Percentiles rank a stretch among this genome's conserved stretches.
Evolutionary conservation across 2,888 invertebrate species (phyloP).

Genomic region (Lampropteryx suffumata): DNA sequence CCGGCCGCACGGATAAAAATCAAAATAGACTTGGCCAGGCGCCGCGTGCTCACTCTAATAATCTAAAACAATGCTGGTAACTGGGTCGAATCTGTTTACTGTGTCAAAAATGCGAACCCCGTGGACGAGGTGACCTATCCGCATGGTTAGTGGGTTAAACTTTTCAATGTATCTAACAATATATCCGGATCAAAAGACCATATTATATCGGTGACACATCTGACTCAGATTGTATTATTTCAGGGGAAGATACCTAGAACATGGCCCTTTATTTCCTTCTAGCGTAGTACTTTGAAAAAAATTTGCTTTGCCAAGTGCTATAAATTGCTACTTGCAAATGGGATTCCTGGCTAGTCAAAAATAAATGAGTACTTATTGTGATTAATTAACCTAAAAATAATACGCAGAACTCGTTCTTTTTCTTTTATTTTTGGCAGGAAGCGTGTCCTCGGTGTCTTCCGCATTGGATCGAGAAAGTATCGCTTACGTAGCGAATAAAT

Average conservation of each 20-base stretch:
- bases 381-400: constrained; percentile 33
- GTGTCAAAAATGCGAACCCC: constrained; percentile 64
- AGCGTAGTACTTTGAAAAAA: no score
- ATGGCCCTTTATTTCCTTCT: no score
- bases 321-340: no score
- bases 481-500: constrained; percentile 31
- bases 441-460: constrained; percentile 43
- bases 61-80: constrained; percentile 72
- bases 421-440: constrained; percentile 43
- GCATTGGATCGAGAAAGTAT: constrained; percentile 45
- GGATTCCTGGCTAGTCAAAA: no score
- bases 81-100: constrained; percentile 75
- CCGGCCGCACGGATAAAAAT: constrained; percentile 69
- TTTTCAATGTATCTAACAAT: background rate
- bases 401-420: constrained; percentile 38
- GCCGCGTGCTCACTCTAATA: constrained; percentile 59
- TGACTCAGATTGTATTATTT: no score
- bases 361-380: no score
- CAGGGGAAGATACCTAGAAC: no score
- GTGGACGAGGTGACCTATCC: constrained; percentile 18
- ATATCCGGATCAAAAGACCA: background rate
- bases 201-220: background rate
- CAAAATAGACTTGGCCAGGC: constrained; percentile 78
- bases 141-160: constrained; percentile 9
- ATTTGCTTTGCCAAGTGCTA: no score